phyloP scores from a whole-genome alignment of 1,140 invertebrate genomes.

The Pinna nobilis region DNA sequence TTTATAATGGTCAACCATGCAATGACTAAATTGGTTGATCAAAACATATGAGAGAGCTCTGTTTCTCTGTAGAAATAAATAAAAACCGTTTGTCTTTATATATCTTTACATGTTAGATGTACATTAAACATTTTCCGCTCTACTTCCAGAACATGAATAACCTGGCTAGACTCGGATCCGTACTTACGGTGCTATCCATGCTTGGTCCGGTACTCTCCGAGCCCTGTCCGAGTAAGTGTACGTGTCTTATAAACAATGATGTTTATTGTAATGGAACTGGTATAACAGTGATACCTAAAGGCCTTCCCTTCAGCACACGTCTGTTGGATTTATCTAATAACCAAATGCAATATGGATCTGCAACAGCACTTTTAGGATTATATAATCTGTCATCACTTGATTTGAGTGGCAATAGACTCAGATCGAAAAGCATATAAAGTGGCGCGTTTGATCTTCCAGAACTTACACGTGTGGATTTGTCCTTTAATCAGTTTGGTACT shows the following conservation, averaged over 20 bases:
- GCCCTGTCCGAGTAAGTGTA: neutral
- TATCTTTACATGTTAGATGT: too few relatives aligned
- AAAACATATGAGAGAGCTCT: too few relatives aligned
- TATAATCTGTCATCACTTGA: slow-evolving; percentile 3
- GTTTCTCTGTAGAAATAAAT: too few relatives aligned
- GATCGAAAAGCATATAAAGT: slow-evolving; percentile 20
- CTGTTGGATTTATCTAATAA: slow-evolving; percentile 2
- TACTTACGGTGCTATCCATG: too few relatives aligned
- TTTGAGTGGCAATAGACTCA: neutral
- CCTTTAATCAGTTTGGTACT: slow-evolving; percentile 9
- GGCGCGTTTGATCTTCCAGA: slow-evolving; percentile 43
- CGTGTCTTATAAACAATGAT: neutral
- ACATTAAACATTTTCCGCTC: too few relatives aligned
- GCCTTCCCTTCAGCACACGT: neutral
- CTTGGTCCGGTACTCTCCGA: too few relatives aligned
- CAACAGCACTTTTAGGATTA: neutral
- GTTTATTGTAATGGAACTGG: slow-evolving; percentile 19
- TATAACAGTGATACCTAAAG: neutral
- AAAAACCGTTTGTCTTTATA: too few relatives aligned
- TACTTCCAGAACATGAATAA: too few relatives aligned
- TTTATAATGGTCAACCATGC: too few relatives aligned
- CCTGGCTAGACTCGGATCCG: too few relatives aligned
- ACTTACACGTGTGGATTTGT: slow-evolving; percentile 31
- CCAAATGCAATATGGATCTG: neutral
- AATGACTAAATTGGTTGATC: too few relatives aligned